Conservation (phyloP, 2,888 invertebrate species). For the Limulus polyphemus region DNA sequence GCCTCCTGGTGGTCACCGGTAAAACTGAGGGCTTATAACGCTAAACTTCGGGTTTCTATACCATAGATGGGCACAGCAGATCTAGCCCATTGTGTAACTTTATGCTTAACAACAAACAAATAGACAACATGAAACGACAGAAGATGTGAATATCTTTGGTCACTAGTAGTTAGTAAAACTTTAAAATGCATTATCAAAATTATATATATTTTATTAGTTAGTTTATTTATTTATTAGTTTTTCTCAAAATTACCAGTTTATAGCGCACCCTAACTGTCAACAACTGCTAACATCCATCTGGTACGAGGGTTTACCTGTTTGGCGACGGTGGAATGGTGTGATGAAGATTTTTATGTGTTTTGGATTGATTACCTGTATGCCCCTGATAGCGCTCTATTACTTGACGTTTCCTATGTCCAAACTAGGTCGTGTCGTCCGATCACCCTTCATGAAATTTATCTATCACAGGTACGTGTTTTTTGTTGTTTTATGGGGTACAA, state of each 20-base stretch:
- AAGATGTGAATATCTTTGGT: no score
- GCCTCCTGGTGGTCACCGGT: no score
- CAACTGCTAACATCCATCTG: slow-evolving; percentile 45
- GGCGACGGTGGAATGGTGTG: slow-evolving; percentile 38
- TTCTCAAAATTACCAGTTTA: slow-evolving; percentile 37
- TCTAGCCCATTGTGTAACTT: no score
- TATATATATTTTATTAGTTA: no score
- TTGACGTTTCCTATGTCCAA: slow-evolving; percentile 41
- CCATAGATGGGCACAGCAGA: no score
- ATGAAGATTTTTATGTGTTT: slow-evolving; percentile 40
- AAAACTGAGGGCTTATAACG: no score
- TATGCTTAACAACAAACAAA: no score
- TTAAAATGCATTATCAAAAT: no score
- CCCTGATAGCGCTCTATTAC: slow-evolving; percentile 41
- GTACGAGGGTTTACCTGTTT: slow-evolving; percentile 44
- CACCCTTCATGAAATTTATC: slow-evolving; percentile 47
- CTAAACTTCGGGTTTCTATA: no score
- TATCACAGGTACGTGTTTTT: slow-evolving; percentile 38
- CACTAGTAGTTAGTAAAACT: no score
- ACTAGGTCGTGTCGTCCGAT: slow-evolving; percentile 42
- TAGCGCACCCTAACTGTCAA: slow-evolving; percentile 46
- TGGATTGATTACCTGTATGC: slow-evolving; percentile 38
- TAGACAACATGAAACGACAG: no score
- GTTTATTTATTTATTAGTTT: no score
- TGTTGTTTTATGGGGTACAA: background rate